Percentiles rank a stretch among this genome's conserved stretches.
Conservation (phyloP, 2,888 invertebrate species). For the Malacosoma neustria region DNA sequence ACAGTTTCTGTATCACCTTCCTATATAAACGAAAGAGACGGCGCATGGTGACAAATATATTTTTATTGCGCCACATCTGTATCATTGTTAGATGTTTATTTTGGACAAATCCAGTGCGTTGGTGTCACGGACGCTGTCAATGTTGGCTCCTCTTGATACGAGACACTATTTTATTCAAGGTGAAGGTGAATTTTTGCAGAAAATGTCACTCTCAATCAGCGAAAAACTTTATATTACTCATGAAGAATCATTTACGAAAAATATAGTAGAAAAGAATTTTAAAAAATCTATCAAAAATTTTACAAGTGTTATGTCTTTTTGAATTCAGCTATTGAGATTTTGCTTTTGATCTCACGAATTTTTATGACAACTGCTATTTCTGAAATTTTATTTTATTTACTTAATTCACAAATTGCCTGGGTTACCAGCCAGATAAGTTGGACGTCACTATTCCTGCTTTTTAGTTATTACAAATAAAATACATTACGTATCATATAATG, state of each 20-base stretch:
- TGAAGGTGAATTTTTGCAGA: conserved; percentile 56
- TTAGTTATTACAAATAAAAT: conserved; percentile 6
- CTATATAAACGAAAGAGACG: conserved; percentile 20
- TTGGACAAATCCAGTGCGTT: conserved; percentile 39
- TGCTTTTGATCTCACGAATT: conserved; percentile 17
- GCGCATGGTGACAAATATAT: conserved; percentile 32
- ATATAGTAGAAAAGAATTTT: too few relatives aligned
- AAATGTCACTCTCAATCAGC: conserved; percentile 54
- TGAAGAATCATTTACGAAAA: too few relatives aligned
- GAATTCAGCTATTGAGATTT: conserved; percentile 1
- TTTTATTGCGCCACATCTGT: conserved; percentile 39
- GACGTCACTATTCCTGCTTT: conserved; percentile 8
- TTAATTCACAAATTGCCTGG: conserved; percentile 6
- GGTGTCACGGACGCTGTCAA: conserved; percentile 62
- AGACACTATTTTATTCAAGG: conserved; percentile 57
- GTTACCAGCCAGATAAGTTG: conserved; percentile 13
- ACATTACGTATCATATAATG: too few relatives aligned
- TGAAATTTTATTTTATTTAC: conserved; percentile 8
- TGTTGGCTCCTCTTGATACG: conserved; percentile 47
- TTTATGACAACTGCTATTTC: conserved; percentile 15
- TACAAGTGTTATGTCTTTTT: too few relatives aligned
- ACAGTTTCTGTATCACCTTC: conserved; percentile 20
- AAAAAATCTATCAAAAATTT: too few relatives aligned
- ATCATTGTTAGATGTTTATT: conserved; percentile 60
- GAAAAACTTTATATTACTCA: conserved; percentile 32